phyloP scores from a whole-genome alignment of 2,888 invertebrate species.

The Tachina grossa region DNA sequence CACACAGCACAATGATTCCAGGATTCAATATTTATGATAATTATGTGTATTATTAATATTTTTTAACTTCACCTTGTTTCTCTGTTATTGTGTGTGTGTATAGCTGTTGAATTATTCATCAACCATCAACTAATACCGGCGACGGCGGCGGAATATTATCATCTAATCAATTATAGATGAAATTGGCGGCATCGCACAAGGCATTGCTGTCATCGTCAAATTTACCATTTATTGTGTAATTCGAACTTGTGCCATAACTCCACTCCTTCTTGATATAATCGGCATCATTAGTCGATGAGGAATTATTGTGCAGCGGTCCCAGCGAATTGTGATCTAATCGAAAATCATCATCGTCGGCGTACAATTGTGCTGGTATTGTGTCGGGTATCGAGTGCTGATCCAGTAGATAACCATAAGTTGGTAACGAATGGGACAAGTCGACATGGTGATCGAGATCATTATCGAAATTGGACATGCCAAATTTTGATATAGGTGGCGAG shows the following conservation, averaged over 20 bases:
- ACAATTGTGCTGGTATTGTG: conserved; percentile 81
- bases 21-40: conserved; percentile 50
- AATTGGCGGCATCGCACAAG: conserved; percentile 81
- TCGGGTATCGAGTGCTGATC: conserved; percentile 82
- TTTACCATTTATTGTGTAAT: conserved; percentile 81
- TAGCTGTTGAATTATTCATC: conserved; percentile 13
- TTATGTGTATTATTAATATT: conserved; percentile 4
- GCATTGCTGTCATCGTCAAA: conserved; percentile 82
- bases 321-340: conserved; percentile 81
- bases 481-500: conserved; percentile 82
- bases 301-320: conserved; percentile 79
- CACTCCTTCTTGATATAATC: conserved; percentile 82
- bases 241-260: conserved; percentile 80
- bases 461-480: conserved; percentile 81
- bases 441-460: conserved; percentile 81
- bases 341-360: conserved; percentile 82
- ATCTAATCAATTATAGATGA: conserved; percentile 80
- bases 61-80: conserved; percentile 55
- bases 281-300: conserved; percentile 81
- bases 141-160: conserved; percentile 60
- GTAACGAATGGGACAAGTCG: conserved; percentile 80
- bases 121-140: conserved; percentile 67
- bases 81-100: conserved; percentile 9
- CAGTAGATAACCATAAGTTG: conserved; percentile 82
- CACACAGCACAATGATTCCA: conserved; percentile 25